Conservation (phyloP, 2,888 invertebrate species). For the Ophioninae sp. region DNA sequence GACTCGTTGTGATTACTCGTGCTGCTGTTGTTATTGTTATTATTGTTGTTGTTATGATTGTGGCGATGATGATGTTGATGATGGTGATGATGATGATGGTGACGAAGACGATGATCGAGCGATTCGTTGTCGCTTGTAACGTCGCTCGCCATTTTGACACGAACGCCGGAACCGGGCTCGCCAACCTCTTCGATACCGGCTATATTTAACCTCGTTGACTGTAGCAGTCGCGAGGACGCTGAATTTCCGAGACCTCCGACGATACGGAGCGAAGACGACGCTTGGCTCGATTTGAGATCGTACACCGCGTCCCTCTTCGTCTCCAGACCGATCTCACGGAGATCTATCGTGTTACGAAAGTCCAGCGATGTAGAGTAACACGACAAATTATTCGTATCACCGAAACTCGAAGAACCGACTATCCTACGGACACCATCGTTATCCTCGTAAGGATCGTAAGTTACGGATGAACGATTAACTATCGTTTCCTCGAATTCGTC, state of each 20-base stretch:
- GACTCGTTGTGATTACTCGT: constrained; percentile 55
- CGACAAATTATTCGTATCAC: constrained; percentile 73
- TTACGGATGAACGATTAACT: constrained; percentile 82
- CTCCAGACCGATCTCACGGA: constrained; percentile 78
- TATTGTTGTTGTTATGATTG: constrained; percentile 59
- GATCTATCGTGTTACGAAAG: constrained; percentile 77
- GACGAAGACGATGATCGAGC: constrained; percentile 60
- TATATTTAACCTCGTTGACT: constrained; percentile 78
- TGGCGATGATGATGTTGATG: constrained; percentile 68
- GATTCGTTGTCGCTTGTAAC: constrained; percentile 42
- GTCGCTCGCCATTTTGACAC: constrained; percentile 65
- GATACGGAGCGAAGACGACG: constrained; percentile 65
- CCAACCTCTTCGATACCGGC: constrained; percentile 68
- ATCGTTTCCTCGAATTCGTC: constrained; percentile 75
- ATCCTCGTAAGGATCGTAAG: constrained; percentile 72
- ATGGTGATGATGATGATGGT: constrained; percentile 65
- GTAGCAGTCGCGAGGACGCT: constrained; percentile 72
- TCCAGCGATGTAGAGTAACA: constrained; percentile 73
- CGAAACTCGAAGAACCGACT: constrained; percentile 72
- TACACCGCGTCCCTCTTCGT: constrained; percentile 74
- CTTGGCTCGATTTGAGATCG: constrained; percentile 64
- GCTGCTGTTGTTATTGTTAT: neutral
- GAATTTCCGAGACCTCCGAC: constrained; percentile 61
- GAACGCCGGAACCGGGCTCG: constrained; percentile 55
- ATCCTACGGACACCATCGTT: constrained; percentile 42